phyloP scores from a whole-genome alignment of 2,113 vertebrate species.

The Regulus satrapa region DNA sequence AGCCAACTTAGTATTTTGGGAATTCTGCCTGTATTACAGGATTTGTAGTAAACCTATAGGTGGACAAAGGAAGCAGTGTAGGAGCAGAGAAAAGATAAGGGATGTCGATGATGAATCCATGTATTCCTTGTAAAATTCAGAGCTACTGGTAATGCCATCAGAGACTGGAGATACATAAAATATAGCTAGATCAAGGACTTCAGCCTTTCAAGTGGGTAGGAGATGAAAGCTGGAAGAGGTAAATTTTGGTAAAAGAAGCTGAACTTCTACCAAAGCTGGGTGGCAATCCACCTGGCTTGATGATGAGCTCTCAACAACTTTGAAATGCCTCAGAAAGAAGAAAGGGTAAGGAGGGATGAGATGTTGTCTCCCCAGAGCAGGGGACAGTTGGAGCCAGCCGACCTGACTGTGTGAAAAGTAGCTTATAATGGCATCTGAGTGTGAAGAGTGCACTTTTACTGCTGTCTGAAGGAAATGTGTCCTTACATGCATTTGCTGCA shows the following conservation, averaged over 20 bases:
- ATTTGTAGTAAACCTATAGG: not conserved
- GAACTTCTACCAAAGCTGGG: not conserved
- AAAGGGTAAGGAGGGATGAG: not conserved
- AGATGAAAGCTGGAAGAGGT: not conserved
- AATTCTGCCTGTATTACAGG: not conserved
- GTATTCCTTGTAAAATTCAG: not conserved
- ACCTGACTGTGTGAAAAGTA: not conserved
- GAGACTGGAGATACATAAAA: not conserved
- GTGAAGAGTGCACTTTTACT: not conserved
- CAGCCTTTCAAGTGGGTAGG: not conserved
- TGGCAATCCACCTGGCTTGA: not conserved
- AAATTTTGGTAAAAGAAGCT: not conserved
- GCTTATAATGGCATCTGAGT: not conserved
- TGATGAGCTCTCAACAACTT: not conserved
- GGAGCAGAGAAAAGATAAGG: not conserved
- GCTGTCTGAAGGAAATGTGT: not conserved
- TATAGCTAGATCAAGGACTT: not conserved
- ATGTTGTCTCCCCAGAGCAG: not conserved
- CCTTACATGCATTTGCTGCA: not conserved
- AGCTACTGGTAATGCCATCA: not conserved
- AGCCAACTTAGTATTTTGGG: not conserved
- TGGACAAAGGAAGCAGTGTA: not conserved
- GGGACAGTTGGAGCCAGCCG: not conserved
- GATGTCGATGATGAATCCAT: rapidly evolving
- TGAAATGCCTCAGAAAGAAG: not conserved